Conservation (phyloP, 2,888 invertebrate species). For the Molanna angustata region DNA sequence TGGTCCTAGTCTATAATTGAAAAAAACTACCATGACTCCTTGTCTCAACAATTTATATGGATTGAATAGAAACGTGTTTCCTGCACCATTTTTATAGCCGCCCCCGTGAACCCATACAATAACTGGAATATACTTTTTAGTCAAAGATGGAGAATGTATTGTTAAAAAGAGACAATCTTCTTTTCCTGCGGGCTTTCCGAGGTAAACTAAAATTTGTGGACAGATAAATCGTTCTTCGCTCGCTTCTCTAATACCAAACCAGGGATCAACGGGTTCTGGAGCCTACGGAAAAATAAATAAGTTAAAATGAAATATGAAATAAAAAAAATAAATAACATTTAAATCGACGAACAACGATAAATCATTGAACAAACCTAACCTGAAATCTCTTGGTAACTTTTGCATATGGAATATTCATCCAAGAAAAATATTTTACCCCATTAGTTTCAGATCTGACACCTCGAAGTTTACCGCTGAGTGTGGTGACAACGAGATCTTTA, state of each 20-base stretch:
- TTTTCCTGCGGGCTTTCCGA: constrained; percentile 41
- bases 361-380: constrained; percentile 1
- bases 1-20: constrained; percentile 46
- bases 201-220: constrained; percentile 49
- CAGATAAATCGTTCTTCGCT: constrained; percentile 59
- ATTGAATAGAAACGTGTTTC: constrained; percentile 44
- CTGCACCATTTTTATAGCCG: constrained; percentile 45
- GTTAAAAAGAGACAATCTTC: constrained; percentile 72
- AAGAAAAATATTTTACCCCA: constrained; percentile 2
- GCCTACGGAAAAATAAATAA: constrained; percentile 43
- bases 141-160: constrained; percentile 61
- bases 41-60: constrained; percentile 46
- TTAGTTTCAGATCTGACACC: not conserved
- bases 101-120: constrained; percentile 52
- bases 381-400: constrained; percentile 6
- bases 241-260: constrained; percentile 60
- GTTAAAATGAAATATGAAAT: not conserved
- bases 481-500: not conserved
- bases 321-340: too few species aligned
- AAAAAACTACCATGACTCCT: constrained; percentile 45
- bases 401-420: constrained; percentile 10
- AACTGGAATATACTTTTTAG: constrained; percentile 42
- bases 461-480: not conserved
- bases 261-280: constrained; percentile 56
- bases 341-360: not conserved